Percentiles rank a stretch among this genome's conserved stretches.
Conservation (phyloP, 2,888 invertebrate species). For the Tetragonisca angustula region DNA sequence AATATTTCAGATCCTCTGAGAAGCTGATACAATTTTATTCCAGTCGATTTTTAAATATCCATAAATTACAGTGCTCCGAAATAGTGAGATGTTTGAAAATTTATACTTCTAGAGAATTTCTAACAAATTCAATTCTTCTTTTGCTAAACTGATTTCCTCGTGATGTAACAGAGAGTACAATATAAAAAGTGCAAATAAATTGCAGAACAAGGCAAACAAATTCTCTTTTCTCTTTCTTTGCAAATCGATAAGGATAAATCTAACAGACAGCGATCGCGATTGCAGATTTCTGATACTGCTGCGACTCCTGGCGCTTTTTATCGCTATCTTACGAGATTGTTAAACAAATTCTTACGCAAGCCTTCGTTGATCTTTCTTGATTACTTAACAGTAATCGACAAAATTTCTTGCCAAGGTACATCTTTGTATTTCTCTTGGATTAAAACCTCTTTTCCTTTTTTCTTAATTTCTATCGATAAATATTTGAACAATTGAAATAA, state of each 20-base stretch:
- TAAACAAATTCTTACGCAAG: slow-evolving; percentile 27
- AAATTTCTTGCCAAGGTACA: background rate
- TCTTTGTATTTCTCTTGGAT: background rate
- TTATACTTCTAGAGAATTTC: too few species aligned
- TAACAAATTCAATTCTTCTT: too few species aligned
- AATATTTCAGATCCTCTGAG: too few species aligned
- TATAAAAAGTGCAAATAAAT: background rate
- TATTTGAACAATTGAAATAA: background rate
- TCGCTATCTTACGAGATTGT: background rate
- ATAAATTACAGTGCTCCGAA: too few species aligned
- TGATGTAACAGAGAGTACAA: background rate
- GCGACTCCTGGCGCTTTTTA: background rate
- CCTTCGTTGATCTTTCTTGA: background rate
- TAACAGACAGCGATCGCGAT: background rate
- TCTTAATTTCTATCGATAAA: background rate
- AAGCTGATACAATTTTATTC: too few species aligned
- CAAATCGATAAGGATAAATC: slow-evolving; percentile 4
- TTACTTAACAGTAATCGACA: background rate
- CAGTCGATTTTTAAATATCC: too few species aligned
- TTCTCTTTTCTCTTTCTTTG: background rate
- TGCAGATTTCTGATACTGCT: background rate
- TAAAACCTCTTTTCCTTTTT: background rate
- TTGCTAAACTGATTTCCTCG: background rate
- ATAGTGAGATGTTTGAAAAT: too few species aligned
- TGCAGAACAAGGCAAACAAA: background rate